Percentiles rank a stretch among this genome's conserved stretches.
These are phyloP conservation scores for Chrysocyon brachyurus DNA, from an alignment of 2,797 vertebrate species.

Conservation along the genomic window DNA sequence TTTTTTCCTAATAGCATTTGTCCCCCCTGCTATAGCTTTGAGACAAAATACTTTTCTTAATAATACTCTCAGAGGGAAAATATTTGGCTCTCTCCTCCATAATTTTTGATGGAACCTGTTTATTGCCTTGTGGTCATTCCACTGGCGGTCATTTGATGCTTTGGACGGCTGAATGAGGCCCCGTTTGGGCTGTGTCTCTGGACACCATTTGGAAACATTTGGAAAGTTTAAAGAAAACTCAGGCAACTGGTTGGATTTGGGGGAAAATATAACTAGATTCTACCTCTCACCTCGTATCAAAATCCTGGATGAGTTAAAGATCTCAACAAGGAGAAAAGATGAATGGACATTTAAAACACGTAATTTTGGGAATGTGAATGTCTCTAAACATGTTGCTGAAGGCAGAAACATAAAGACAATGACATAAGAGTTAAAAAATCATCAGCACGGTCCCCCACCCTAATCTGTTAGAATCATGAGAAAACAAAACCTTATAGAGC, in stretches of 20 bases:
- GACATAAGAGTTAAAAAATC: background rate
- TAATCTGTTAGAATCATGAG: background rate
- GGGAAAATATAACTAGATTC: conserved; percentile 18
- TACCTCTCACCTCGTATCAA: conserved; percentile 25
- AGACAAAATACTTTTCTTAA: conserved; percentile 69
- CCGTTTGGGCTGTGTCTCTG: conserved; percentile 21
- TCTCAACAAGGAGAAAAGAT: conserved; percentile 58
- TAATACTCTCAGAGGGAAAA: conserved; percentile 77
- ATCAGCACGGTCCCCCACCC: background rate
- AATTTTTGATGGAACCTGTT: conserved; percentile 80
- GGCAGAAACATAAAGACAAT: background rate
- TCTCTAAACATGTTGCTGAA: background rate
- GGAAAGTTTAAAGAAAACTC: conserved; percentile 61
- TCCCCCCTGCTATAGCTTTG: conserved; percentile 50
- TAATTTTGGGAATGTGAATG: background rate
- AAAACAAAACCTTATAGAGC: background rate
- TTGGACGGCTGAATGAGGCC: conserved; percentile 54
- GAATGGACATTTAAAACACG: background rate
- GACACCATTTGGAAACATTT: conserved; percentile 51
- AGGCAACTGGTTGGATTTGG: conserved; percentile 12
- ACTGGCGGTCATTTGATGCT: conserved; percentile 70
- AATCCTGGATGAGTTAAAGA: conserved; percentile 24
- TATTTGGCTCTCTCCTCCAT: conserved; percentile 71
- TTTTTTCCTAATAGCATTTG: conserved; percentile 59
- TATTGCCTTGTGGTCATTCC: conserved; percentile 76